Conservation (phyloP, 2,888 invertebrate species). For the Timandra comae region DNA sequence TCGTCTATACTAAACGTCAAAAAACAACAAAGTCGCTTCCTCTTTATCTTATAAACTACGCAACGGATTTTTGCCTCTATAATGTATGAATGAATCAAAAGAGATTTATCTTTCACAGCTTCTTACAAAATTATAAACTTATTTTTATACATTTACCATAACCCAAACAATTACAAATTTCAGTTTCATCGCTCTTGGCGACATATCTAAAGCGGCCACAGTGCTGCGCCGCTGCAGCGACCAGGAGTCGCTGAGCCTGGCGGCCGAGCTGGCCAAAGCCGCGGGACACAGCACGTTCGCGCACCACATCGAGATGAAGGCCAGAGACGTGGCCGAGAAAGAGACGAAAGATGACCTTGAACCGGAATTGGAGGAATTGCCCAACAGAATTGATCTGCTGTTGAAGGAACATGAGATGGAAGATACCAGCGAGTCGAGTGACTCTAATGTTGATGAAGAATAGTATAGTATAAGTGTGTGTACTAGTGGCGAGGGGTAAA, state of each 20-base stretch:
- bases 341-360: constrained; percentile 19
- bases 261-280: constrained; percentile 76
- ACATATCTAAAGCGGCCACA: constrained; percentile 78
- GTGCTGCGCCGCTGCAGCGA: constrained; percentile 74
- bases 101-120: too few species aligned
- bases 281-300: constrained; percentile 58
- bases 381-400: constrained; percentile 39
- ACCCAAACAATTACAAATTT: too few species aligned
- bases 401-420: constrained; percentile 21
- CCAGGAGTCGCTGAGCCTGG: constrained; percentile 71
- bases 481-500: too few species aligned
- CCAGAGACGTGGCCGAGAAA: constrained; percentile 19
- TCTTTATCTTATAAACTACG: too few species aligned
- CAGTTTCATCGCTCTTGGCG: constrained; percentile 77
- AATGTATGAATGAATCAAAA: too few species aligned
- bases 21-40: too few species aligned
- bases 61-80: too few species aligned
- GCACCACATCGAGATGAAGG: constrained; percentile 37
- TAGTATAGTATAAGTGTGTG: too few species aligned
- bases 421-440: neutral
- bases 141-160: too few species aligned
- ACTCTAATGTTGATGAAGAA: too few species aligned
- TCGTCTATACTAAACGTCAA: too few species aligned
- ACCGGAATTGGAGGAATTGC: constrained; percentile 30
- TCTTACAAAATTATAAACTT: too few species aligned